A percentile compares a stretch with the other conserved stretches of the same genome.
These are phyloP conservation scores for Coremacera marginata DNA, from an alignment of 2,888 invertebrate genomes.

Conservation along the genomic window DNA sequence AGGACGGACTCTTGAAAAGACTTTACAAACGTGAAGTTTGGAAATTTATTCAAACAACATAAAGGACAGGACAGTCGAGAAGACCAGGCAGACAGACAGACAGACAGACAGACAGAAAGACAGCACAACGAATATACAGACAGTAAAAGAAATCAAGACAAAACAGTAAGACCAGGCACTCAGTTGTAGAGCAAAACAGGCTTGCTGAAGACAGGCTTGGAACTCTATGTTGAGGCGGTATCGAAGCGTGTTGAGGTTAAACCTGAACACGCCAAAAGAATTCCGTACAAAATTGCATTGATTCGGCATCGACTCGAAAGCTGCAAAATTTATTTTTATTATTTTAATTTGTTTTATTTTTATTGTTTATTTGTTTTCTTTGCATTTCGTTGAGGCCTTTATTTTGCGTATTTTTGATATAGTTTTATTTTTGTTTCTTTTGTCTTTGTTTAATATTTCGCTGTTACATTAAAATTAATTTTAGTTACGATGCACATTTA, in stretches of 20 bases:
- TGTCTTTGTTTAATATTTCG: not conserved
- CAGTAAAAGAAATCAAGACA: not conserved
- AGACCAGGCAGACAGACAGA: no score
- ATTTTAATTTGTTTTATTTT: no score
- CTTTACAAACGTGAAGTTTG: no score
- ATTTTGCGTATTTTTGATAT: not conserved
- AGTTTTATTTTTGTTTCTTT: not conserved
- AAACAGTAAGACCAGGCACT: no score
- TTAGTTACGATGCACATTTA: slow-evolving; percentile 11
- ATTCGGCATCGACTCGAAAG: not conserved
- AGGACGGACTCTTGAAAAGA: no score
- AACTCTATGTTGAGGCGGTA: not conserved
- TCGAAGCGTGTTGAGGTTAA: no score
- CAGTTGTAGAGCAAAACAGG: not conserved
- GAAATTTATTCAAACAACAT: no score
- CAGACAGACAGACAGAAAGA: not conserved
- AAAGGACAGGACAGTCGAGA: not conserved
- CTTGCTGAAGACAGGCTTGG: not conserved
- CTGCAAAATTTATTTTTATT: not conserved
- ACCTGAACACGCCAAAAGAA: not conserved
- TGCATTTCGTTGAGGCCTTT: not conserved
- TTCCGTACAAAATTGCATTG: not conserved
- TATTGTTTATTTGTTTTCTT: not conserved
- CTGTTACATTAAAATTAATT: slow-evolving; percentile 17
- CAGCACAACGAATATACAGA: not conserved